These are phyloP conservation scores for Eupithecia abbreviata DNA, from an alignment of 2,888 invertebrate genomes.

Conservation along the genomic window DNA sequence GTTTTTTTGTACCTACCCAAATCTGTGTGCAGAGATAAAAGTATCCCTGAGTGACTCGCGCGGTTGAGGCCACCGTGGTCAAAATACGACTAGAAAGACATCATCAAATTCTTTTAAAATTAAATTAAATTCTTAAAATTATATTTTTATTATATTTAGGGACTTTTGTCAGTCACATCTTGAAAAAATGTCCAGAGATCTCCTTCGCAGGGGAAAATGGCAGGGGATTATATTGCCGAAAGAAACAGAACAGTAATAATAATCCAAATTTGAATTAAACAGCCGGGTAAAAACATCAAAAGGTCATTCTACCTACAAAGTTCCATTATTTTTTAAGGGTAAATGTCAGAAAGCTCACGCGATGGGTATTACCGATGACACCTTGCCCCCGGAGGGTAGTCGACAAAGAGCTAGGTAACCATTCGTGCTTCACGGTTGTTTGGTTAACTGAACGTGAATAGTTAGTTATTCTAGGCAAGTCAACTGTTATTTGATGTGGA, in stretches of 20 bases:
- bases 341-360: slow-evolving; percentile 34
- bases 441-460: slow-evolving; percentile 14
- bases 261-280: background rate
- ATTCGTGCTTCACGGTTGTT: slow-evolving; percentile 17
- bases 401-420: slow-evolving; percentile 43
- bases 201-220: background rate
- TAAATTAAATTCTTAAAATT: no score
- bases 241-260: background rate
- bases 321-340: slow-evolving; percentile 27
- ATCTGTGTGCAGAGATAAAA: no score
- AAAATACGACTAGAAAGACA: no score
- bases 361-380: slow-evolving; percentile 43
- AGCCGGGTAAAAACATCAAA: background rate
- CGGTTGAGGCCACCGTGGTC: no score
- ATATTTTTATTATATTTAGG: no score
- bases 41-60: no score
- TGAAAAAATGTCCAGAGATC: background rate
- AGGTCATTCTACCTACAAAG: slow-evolving; percentile 14
- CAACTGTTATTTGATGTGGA: background rate
- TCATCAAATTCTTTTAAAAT: no score
- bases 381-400: slow-evolving; percentile 45
- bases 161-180: no score
- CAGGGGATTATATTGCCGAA: background rate
- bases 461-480: slow-evolving; percentile 12
- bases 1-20: no score